Base-by-base conservation (phyloP, 35 echinoderm and acorn worm genomes). In the Lytechinus variegatus region DNA sequence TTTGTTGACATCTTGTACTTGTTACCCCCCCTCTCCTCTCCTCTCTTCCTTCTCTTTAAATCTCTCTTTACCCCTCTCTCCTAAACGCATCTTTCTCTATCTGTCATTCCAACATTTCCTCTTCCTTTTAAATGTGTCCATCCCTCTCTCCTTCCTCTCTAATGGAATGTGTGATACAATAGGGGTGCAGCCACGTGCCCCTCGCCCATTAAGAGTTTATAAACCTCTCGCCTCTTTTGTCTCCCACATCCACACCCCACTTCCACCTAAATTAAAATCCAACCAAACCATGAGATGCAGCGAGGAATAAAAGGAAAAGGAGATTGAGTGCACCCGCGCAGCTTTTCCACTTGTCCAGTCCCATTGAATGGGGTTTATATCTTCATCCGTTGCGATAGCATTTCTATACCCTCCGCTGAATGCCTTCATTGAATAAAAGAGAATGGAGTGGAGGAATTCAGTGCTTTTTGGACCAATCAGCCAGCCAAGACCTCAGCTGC, bases 151-250 rank as follows among this genome's bases (percentile, higher is more conserved):
- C 6, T 16, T 54, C 28, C 8, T 44, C 27, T 54, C 29, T 51
- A 28, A 29, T 52, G 88, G 88, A 90, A 90, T 90, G 88, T 90
- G 27, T 44, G 33, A 90, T 12, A 51, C 88, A 90, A 90, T 90
- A 52, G 88, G 16, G 52, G 52, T 54, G 28, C 88, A 52, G 29
- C 88, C 88, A 90, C 88, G 88, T 33, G 88, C 88, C 88, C 29
- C 29, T 44, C 88, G 9, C 29, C 52, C 88, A 90, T 90, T 90
- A 90, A 52, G 88, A 52, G 88, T 90, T 54, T 54, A 90, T 12
- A 44, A 90, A 90, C 88, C 88, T 52, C 88, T 90, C 52, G 29
- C 88, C 28, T 90, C 88, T 52, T 90, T 90, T 90, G 88, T 90
- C 88, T 21, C 29, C 88, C 88, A 90, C 52, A 90, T 54, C 88